These are phyloP conservation scores for Apeira syringaria DNA, from an alignment of 2,888 invertebrate species.

Conservation along the genomic window DNA sequence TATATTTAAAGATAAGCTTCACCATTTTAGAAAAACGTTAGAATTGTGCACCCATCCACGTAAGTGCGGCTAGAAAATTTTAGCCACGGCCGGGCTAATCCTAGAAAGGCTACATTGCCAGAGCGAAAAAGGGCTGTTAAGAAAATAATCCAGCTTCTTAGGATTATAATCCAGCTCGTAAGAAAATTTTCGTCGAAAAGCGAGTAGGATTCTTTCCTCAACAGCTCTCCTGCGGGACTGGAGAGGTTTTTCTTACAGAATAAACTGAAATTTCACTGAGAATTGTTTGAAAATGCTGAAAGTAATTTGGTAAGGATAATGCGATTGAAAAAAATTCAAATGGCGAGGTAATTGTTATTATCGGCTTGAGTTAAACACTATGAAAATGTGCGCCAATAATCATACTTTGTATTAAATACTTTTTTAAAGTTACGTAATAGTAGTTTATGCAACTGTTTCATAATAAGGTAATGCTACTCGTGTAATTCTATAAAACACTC, in stretches of 20 bases:
- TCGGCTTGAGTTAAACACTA: too few species aligned
- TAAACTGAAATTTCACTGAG: constrained; percentile 3
- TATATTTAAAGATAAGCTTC: too few species aligned
- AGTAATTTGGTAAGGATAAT: not conserved
- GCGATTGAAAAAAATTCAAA: constrained; percentile 2
- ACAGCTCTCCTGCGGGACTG: constrained; percentile 17
- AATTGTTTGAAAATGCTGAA: constrained; percentile 3
- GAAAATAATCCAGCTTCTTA: constrained; percentile 11
- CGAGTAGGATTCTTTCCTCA: constrained; percentile 29
- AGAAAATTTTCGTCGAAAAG: constrained; percentile 27
- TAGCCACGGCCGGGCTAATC: constrained; percentile 8
- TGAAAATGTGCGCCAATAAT: too few species aligned
- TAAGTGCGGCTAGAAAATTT: constrained; percentile 11
- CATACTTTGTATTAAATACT: too few species aligned
- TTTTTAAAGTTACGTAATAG: too few species aligned
- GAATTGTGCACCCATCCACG: not conserved
- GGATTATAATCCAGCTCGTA: constrained; percentile 20
- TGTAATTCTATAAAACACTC: too few species aligned
- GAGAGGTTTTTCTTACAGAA: constrained; percentile 9
- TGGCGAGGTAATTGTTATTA: too few species aligned
- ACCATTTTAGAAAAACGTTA: too few species aligned
- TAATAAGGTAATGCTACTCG: too few species aligned
- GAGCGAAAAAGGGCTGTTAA: constrained; percentile 10
- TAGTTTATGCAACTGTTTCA: too few species aligned
- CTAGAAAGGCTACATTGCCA: constrained; percentile 5